Conservation (phyloP, 2,888 invertebrate species). For the Dynastes grantii region DNA sequence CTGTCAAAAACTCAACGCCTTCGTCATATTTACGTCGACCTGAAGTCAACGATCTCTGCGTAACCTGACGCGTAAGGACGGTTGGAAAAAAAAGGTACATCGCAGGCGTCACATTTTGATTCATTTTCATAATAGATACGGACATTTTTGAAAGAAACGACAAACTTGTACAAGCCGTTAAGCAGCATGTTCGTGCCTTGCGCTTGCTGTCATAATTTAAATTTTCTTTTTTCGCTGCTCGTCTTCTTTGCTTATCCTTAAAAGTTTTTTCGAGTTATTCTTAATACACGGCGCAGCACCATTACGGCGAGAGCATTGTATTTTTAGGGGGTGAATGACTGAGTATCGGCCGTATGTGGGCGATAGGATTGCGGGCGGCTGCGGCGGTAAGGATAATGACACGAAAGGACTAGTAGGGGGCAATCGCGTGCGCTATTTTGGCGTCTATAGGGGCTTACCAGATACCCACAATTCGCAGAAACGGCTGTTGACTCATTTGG, state of each 20-base stretch:
- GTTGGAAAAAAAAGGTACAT: background rate
- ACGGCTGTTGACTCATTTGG: conserved; percentile 38
- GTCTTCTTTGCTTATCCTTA: conserved; percentile 20
- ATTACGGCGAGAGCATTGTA: conserved; percentile 39
- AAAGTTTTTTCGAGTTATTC: conserved; percentile 34
- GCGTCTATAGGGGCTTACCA: conserved; percentile 35
- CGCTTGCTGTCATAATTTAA: background rate
- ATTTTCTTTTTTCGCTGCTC: conserved; percentile 15
- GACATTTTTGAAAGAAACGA: background rate
- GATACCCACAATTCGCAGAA: conserved; percentile 44
- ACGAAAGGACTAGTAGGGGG: conserved; percentile 48
- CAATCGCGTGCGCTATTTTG: conserved; percentile 50
- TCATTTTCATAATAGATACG: conserved; percentile 9
- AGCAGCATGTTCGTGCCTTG: conserved; percentile 4
- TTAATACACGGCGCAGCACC: conserved; percentile 21
- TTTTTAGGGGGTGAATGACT: conserved; percentile 48
- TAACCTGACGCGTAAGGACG: background rate
- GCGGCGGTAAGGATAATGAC: conserved; percentile 47
- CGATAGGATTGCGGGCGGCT: conserved; percentile 49
- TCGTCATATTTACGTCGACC: background rate
- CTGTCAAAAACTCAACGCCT: conserved; percentile 1
- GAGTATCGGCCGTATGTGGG: conserved; percentile 43
- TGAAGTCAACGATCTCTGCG: background rate
- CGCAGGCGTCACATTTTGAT: background rate
- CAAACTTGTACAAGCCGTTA: conserved; percentile 24